A percentile compares a stretch with the other conserved stretches of the same genome.
These are phyloP conservation scores for Leptodactylus fallax DNA, from an alignment of 2,797 vertebrate species.

Conservation along the genomic window DNA sequence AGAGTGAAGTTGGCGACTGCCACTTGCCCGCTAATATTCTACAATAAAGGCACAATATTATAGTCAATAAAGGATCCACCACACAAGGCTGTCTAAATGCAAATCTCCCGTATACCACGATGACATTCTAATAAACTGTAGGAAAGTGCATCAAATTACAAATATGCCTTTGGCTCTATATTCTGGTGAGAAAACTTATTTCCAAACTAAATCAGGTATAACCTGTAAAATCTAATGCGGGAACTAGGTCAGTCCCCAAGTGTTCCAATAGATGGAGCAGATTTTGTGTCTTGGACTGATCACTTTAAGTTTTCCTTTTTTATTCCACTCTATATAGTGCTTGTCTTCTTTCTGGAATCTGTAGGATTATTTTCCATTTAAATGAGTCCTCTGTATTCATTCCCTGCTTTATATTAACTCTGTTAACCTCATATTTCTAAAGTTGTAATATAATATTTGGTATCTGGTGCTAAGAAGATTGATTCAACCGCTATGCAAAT, in stretches of 20 bases:
- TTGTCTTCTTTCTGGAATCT: neutral
- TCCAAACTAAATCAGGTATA: no score
- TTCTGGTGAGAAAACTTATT: no score
- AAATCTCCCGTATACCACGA: no score
- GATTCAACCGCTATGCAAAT: slow-evolving; percentile 38
- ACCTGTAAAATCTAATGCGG: neutral
- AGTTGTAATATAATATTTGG: slow-evolving; percentile 1
- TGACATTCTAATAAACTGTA: no score
- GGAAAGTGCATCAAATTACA: no score
- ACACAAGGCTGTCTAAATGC: no score
- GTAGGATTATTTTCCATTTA: neutral
- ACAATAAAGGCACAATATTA: no score
- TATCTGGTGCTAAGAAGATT: neutral
- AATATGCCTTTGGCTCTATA: no score
- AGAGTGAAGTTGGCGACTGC: no score
- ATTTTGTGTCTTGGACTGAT: neutral
- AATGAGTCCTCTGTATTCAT: neutral
- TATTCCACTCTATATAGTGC: neutral
- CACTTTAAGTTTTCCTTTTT: neutral
- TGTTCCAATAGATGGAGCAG: neutral
- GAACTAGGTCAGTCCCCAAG: neutral
- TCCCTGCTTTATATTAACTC: neutral
- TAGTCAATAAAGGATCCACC: no score
- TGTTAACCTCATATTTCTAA: slow-evolving; percentile 3
- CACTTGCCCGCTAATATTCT: no score